These are phyloP conservation scores for Schizopygopsis malacanthus DNA, from an alignment of 2,797 vertebrate species.

Conservation along the genomic window DNA sequence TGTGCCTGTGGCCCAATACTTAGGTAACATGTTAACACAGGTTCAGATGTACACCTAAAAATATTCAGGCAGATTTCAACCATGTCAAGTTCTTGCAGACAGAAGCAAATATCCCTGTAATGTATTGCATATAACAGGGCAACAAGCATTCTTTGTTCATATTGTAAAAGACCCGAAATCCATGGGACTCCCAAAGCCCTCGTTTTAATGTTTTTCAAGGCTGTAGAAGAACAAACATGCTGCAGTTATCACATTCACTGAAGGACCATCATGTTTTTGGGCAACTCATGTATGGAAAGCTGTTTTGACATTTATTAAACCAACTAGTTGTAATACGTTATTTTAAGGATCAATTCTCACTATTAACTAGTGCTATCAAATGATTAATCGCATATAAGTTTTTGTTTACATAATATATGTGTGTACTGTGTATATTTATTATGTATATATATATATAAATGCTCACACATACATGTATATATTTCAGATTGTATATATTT, in stretches of 20 bases:
- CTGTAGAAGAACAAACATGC: constrained; percentile 1
- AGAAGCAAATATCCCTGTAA: neutral
- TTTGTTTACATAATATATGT: too few relatives aligned
- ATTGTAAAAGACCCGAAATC: neutral
- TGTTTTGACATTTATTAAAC: constrained; percentile 7
- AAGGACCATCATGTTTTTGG: constrained; percentile 12
- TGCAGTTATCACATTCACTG: neutral
- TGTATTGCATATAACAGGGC: neutral
- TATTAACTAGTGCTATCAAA: too few relatives aligned
- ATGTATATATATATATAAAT: too few relatives aligned
- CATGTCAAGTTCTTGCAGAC: neutral
- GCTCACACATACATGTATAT: too few relatives aligned
- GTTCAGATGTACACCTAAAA: constrained; percentile 11
- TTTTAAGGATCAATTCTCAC: neutral
- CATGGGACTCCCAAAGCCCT: neutral
- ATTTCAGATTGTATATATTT: too few relatives aligned
- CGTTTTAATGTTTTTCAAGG: neutral
- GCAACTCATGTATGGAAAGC: constrained; percentile 11
- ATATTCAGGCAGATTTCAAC: neutral
- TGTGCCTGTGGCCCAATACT: constrained; percentile 7
- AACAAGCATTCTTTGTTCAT: neutral
- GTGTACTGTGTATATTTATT: too few relatives aligned
- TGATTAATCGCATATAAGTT: too few relatives aligned
- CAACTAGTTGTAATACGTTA: neutral
- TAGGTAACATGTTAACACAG: constrained; percentile 41